Evolutionary conservation across 2,113 vertebrate species (phyloP).

Genomic region (Isurus oxyrinchus): DNA sequence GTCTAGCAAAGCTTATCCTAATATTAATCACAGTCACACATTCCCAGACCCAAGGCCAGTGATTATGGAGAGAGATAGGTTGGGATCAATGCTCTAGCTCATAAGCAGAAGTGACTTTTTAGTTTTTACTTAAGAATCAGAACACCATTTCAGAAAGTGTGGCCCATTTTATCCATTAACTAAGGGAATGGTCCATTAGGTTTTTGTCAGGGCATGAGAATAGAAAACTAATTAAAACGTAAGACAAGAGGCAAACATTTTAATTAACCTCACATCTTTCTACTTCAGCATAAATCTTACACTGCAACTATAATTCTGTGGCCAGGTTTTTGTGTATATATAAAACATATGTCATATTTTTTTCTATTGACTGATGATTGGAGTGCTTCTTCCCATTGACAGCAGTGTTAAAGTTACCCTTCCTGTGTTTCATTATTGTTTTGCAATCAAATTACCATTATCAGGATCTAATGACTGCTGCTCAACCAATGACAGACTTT

Average conservation of each 20-base stretch:
- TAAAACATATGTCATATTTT: neutral
- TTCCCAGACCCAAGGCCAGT: neutral
- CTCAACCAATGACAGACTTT: too few species aligned
- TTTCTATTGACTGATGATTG: neutral
- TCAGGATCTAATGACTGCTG: neutral
- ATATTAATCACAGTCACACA: neutral
- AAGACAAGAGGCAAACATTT: neutral
- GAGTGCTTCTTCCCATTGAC: neutral
- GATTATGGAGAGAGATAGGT: neutral
- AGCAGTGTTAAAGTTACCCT: neutral
- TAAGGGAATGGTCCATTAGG: neutral
- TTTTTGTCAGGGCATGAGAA: neutral
- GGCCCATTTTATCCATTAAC: neutral
- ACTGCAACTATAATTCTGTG: neutral
- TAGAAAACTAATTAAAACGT: too few species aligned
- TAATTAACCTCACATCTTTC: neutral
- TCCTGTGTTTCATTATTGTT: neutral
- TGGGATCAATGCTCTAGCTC: neutral
- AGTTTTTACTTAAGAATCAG: neutral
- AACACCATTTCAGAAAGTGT: neutral
- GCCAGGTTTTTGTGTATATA: neutral
- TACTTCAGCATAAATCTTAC: neutral
- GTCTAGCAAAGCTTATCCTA: too few species aligned
- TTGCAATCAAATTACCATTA: neutral
- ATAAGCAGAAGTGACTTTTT: neutral